Evolutionary conservation across 64 coral and sea anemone species (phyloP).

Genomic region (Pocillopora verrucosa): DNA sequence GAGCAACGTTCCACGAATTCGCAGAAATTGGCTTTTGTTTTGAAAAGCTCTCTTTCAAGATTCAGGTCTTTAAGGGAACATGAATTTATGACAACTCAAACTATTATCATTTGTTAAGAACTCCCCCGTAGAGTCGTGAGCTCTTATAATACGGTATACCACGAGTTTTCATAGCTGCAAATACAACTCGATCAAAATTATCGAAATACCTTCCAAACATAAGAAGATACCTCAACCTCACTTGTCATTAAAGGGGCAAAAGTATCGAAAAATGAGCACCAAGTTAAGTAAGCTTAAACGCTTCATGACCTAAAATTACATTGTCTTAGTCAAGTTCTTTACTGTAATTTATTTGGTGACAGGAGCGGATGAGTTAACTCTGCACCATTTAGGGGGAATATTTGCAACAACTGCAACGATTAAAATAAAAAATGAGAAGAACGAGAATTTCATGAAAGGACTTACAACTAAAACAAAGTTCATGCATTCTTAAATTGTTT

Average conservation of each 20-base stretch:
- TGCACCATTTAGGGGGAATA: no score
- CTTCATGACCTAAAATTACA: neutral
- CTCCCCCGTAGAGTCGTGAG: neutral
- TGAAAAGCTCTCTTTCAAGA: no score
- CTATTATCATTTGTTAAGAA: neutral
- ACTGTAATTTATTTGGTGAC: neutral
- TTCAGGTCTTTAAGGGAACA: no score
- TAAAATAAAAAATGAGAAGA: no score
- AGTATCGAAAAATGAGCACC: neutral
- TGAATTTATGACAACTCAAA: neutral
- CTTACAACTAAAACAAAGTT: no score
- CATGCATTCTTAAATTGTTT: no score
- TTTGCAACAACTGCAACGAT: no score
- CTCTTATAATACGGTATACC: neutral
- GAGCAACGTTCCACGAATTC: no score
- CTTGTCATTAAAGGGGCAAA: neutral
- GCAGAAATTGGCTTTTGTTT: no score
- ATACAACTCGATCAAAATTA: slow-evolving; percentile 12
- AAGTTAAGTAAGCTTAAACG: neutral
- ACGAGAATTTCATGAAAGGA: no score
- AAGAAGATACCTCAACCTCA: neutral
- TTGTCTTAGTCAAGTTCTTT: neutral
- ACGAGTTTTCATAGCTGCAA: neutral
- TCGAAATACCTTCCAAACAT: slow-evolving; percentile 16
- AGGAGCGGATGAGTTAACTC: neutral